Percentiles rank a stretch among this genome's conserved stretches.
Evolutionary conservation across 92 coral and sea anemone genomes (phyloP).

Genomic region (Palythoa caribaeorum): DNA sequence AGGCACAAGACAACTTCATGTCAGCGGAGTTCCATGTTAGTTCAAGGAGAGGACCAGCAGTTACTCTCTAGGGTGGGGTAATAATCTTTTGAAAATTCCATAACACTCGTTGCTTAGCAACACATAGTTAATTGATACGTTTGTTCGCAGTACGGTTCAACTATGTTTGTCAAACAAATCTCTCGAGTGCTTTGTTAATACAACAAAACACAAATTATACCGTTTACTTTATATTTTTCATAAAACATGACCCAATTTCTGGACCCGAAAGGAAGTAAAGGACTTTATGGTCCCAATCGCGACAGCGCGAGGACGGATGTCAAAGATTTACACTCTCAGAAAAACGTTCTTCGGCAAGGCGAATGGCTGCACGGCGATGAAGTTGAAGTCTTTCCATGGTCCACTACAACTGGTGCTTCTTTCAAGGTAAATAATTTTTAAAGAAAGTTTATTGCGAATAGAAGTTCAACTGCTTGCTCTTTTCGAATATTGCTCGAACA

Average conservation of each 20-base stretch:
- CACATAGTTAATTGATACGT: conserved; percentile 30
- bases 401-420: conserved; percentile 69
- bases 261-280: conserved; percentile 42
- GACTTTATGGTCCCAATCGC: conserved; percentile 85
- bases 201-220: conserved; percentile 24
- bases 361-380: conserved; percentile 61
- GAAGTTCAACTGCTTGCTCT: neutral
- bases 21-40: conserved; percentile 14
- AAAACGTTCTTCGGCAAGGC: conserved; percentile 77
- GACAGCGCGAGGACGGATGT: conserved; percentile 75
- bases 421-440: conserved; percentile 65
- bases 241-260: conserved; percentile 29
- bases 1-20: conserved; percentile 13
- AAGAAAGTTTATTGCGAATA: neutral
- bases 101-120: conserved; percentile 30
- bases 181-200: conserved; percentile 21
- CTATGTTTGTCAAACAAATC: conserved; percentile 41
- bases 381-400: conserved; percentile 61
- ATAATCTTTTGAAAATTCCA: neutral
- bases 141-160: neutral
- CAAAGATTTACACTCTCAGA: conserved; percentile 74
- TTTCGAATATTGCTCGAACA: neutral
- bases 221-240: conserved; percentile 22
- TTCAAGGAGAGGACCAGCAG: neutral
- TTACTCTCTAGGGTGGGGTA: neutral